Evolutionary conservation across 2,888 invertebrate genomes (phyloP), one percentile per base, ranked within the genome.

Genomic region (Sphaeridia pumilis): DNA sequence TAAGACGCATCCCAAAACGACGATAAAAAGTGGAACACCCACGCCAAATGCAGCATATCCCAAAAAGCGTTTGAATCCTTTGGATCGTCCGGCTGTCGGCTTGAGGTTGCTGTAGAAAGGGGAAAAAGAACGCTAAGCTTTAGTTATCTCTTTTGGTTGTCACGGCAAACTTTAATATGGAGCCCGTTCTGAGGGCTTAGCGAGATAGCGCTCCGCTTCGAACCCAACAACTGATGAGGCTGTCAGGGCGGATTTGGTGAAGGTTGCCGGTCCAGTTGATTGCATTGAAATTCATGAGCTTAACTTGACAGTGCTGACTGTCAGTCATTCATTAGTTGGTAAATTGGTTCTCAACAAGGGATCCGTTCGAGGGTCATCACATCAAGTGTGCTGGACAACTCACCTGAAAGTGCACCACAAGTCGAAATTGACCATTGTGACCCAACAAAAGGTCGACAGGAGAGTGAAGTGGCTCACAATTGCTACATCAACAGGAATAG

Each of bases 341-440:
- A 14, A n/a, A n/a, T n/a, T n/a, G n/a, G n/a, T n/a, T n/a, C n/a
- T n/a, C n/a, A n/a, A n/a, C n/a, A n/a, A n/a, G n/a, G n/a, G n/a
- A n/a, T n/a, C n/a, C n/a, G n/a, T n/a, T n/a, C n/a, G n/a, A n/a
- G n/a, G n/a, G n/a, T n/a, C 10, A 25, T 21, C 45, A 17, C n/a
- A 21, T 10, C 24, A 14, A 22, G 25, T 24, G 45, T 45, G 22
- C 17, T 28, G 31, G 17, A 17, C 14, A 35, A 20, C 35, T 49
- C 42, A 64, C 64, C 56, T 60, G 38, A 64, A 64, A 47, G 61
- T 62, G 3, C 50, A 55, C 50, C 58, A 64, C 17, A 64, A 50
- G 46, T 64, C 61, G 49, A 57, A 60, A 24, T 60, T 60, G 31
- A 64, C 54, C 24, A 62, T 56, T 4, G 58, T 55, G 45, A 62